Conservation (phyloP, 2,113 vertebrate species). For the Tor tambroides region DNA sequence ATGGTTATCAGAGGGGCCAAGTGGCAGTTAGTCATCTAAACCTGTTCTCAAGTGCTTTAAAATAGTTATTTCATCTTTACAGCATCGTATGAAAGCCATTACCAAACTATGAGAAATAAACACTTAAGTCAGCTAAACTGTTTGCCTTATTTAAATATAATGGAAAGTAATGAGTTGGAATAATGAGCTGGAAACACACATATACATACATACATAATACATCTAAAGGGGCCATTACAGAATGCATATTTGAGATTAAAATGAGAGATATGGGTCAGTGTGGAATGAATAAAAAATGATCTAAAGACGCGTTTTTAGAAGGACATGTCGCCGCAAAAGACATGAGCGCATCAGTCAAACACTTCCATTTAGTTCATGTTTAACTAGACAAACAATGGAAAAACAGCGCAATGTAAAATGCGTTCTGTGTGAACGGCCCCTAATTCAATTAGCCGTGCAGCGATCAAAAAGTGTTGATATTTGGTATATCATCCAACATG, state of each 20-base stretch:
- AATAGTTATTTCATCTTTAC: background rate
- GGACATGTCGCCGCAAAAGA: background rate
- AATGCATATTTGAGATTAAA: background rate
- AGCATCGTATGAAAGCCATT: conserved; percentile 25
- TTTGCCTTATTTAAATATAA: background rate
- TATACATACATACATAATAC: background rate
- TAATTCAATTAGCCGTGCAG: background rate
- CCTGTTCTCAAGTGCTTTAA: background rate
- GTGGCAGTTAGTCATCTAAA: conserved; percentile 1
- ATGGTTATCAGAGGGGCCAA: background rate
- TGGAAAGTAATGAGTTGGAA: background rate
- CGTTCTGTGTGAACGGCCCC: background rate
- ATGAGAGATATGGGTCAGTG: background rate
- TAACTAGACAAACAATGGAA: background rate
- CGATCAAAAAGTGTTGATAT: background rate
- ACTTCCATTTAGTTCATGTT: no score
- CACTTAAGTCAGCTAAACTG: conserved; percentile 2
- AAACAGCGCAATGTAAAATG: background rate
- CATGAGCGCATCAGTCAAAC: fast-evolving
- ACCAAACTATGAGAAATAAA: conserved; percentile 18
- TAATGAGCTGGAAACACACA: background rate
- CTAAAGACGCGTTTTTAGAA: background rate
- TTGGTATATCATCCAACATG: background rate
- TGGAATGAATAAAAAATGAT: background rate
- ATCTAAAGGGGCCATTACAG: background rate